Conservation (phyloP, 2,113 vertebrate species). For the Alaudala cheleensis region DNA sequence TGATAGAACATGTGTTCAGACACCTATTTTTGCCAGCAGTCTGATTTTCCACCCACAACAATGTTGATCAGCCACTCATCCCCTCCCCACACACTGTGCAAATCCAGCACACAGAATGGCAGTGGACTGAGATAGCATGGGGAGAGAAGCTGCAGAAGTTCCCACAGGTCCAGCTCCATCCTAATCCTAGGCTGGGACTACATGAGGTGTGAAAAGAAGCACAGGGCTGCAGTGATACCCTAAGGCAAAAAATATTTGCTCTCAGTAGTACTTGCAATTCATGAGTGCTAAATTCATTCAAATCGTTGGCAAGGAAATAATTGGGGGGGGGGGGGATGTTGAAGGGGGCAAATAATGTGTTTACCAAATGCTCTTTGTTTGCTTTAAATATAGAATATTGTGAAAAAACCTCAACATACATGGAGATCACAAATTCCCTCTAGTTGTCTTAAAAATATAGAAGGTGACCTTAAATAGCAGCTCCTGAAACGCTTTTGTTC, state of each 20-base stretch:
- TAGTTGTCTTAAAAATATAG: not conserved
- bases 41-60: not conserved
- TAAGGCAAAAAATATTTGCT: not conserved
- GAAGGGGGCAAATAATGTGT: not conserved
- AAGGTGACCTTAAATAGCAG: not conserved
- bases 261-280: not conserved
- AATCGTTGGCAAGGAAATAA: not conserved
- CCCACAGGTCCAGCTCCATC: not conserved
- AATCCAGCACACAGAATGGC: not conserved
- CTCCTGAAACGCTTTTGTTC: not conserved
- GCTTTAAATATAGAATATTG: not conserved
- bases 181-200: not conserved
- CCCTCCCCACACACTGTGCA: accelerated
- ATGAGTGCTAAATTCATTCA: not conserved
- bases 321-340: accelerated
- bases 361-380: not conserved
- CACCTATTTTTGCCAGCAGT: not conserved
- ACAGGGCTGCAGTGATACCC: not conserved
- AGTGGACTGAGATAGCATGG: accelerated
- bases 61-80: not conserved
- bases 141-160: not conserved
- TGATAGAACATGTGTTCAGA: not conserved
- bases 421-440: not conserved
- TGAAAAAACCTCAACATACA: not conserved
- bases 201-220: accelerated